A percentile compares a stretch with the other conserved stretches of the same genome.
These are phyloP conservation scores for Chaetophractus vellerosus DNA, from an alignment of 2,797 vertebrate genomes.

Conservation along the genomic window DNA sequence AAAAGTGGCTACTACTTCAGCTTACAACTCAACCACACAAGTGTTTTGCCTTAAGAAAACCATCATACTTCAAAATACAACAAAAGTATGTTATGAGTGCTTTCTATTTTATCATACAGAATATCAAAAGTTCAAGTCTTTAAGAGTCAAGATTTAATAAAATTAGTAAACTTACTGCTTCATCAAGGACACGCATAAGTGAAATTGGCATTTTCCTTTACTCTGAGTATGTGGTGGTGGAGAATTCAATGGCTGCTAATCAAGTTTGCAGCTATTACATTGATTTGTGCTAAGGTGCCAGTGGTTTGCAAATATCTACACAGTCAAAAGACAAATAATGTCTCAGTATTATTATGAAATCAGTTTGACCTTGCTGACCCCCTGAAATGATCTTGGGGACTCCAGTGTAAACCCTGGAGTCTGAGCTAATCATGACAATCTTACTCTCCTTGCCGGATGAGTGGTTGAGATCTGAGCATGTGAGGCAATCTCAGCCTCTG, in stretches of 20 bases:
- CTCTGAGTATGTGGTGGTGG: not conserved
- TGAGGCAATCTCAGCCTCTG: not conserved
- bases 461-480: not conserved
- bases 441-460: not conserved
- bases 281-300: not conserved
- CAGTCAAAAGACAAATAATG: not conserved
- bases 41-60: not conserved
- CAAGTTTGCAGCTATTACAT: not conserved
- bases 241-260: no score
- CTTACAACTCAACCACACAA: not conserved
- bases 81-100: not conserved
- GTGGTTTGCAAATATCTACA: not conserved
- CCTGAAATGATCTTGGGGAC: not conserved
- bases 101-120: not conserved
- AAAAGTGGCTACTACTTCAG: conserved; percentile 7
- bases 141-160: conserved; percentile 9
- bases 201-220: conserved; percentile 11
- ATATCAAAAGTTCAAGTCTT: not conserved
- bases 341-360: not conserved
- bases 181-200: conserved; percentile 17
- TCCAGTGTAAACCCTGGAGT: not conserved
- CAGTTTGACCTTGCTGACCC: not conserved
- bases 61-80: not conserved
- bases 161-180: not conserved
- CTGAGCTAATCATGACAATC: not conserved